Conservation (phyloP, 2,888 invertebrate genomes). For the Eilema depressum region DNA sequence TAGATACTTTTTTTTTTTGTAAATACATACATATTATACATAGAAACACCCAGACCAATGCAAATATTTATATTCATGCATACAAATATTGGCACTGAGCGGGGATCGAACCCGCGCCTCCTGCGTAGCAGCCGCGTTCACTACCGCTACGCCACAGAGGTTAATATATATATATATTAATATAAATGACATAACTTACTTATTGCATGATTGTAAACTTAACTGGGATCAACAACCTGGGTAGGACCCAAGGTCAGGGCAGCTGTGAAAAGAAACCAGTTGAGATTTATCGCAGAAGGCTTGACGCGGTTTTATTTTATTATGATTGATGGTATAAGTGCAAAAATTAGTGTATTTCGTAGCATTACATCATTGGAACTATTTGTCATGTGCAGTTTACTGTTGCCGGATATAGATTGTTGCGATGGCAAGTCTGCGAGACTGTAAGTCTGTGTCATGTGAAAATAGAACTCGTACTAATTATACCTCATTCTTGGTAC, state of each 20-base stretch:
- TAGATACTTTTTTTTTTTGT: no score
- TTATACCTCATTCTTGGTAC: not conserved
- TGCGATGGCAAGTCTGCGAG: no score
- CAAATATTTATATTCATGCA: no score
- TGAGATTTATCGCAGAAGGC: not conserved
- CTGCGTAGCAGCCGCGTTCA: no score
- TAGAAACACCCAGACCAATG: no score
- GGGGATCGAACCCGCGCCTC: no score
- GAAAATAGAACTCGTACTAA: not conserved
- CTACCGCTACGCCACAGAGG: no score
- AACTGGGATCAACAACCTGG: not conserved
- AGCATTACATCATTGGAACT: not conserved
- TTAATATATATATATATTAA: no score
- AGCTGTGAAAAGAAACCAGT: not conserved
- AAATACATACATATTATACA: no score
- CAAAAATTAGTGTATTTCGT: not conserved
- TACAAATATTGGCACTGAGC: no score
- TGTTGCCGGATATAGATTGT: conserved; percentile 1
- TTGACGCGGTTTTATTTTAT: not conserved
- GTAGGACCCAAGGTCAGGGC: not conserved
- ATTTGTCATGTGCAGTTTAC: not conserved
- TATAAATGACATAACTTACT: no score
- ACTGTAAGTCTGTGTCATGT: not conserved
- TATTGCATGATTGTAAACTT: not conserved
- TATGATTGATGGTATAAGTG: not conserved